Evolutionary conservation across 2,113 vertebrate species (phyloP), one percentile per base, ranked within the genome.

Genomic region (Mus pahari): DNA sequence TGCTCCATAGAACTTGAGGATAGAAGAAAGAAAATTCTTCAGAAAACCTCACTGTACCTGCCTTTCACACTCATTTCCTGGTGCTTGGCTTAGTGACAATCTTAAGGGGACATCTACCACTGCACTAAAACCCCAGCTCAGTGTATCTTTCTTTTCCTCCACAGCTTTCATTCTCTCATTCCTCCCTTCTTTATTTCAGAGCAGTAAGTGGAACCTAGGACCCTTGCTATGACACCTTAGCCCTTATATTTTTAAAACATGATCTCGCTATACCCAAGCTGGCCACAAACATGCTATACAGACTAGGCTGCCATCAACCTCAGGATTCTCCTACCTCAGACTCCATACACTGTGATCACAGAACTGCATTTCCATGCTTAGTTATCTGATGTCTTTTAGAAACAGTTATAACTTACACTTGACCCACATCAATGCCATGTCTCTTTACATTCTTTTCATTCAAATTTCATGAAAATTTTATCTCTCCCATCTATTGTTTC

Each of bases 391-490:
- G 83, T 39, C 36, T 94, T 94, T 86, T 36, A 62, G 16, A 92
- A n/a, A 88, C 64, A 70, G 55, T 58, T 53, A n/a, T 86, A 87
- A 82, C 88, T 92, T 78, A 5, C 17, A 95, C 9, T 92, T 83
- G 53, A 81, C 16, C 45, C 10, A 78, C 22, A 93, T 3, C 79
- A 20, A 92, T 89, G 28, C 6, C 60, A 71, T n/a, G 62, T 33
- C 16, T 45, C n/a, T 86, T 89, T 64, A 95, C 26, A 90, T 9
- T 82, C 22, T 53, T 97, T 92, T 82, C 33, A 78, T 50, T 96
- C 53, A 82, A 42, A 48, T 92, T 31, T 50, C 60, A 48, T 33
- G 66, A 94, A 87, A 79, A 73, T 48, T 95, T 50, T 86, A 42
- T 84, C n/a, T 73, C 45, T 96, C 64, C 71, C 9, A 70, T 88